Conservation (phyloP, 2,113 vertebrate genomes). For the Siphamia tubifer region DNA sequence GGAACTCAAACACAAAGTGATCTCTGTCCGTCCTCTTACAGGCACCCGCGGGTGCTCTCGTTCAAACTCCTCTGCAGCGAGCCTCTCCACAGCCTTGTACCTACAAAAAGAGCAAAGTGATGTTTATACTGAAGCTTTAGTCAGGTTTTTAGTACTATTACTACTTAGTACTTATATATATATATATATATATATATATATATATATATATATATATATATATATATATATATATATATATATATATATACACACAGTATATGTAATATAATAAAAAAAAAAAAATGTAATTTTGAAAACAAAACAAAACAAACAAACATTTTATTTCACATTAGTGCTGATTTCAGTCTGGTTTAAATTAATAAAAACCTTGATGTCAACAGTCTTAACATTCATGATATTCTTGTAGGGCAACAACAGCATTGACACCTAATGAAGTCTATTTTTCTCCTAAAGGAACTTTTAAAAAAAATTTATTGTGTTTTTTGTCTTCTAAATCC, state of each 20-base stretch:
- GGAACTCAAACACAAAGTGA: conserved; percentile 89
- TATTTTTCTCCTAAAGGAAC: too few species aligned
- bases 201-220: too few species aligned
- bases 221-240: too few species aligned
- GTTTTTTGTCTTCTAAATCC: neutral
- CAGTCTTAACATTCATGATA: neutral
- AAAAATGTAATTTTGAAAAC: too few species aligned
- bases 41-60: conserved; percentile 82
- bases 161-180: too few species aligned
- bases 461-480: too few species aligned
- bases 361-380: neutral
- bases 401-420: too few species aligned
- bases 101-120: conserved; percentile 70
- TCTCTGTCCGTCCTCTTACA: conserved; percentile 86
- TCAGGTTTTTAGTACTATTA: neutral
- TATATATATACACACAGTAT: too few species aligned
- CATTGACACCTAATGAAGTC: conserved; percentile 9
- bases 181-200: too few species aligned
- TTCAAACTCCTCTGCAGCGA: conserved; percentile 89
- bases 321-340: neutral
- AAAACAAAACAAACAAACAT: too few species aligned
- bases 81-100: conserved; percentile 92
- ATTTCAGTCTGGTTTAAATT: neutral
- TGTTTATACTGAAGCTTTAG: neutral
- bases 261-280: too few species aligned